Percentiles rank a stretch among this genome's conserved stretches.
Evolutionary conservation across 2,113 vertebrate species (phyloP).

Genomic region (Thalassoma bifasciatum): DNA sequence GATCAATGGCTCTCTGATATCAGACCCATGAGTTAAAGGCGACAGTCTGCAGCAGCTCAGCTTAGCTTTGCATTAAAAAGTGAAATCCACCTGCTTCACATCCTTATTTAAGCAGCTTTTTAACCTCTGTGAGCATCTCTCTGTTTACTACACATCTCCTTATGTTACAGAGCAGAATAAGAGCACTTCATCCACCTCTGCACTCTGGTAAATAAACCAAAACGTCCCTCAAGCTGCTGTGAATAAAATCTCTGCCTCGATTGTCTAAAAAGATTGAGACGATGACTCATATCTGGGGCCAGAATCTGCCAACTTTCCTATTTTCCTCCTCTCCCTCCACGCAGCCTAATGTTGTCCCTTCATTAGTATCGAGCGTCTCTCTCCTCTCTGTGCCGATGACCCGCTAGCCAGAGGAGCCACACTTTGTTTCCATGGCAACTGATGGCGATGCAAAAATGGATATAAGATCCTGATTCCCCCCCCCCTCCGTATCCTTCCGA

Average conservation of each 20-base stretch:
- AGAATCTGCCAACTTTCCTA: neutral
- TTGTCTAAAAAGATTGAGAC: neutral
- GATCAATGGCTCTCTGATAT: no score
- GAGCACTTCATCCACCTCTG: no score
- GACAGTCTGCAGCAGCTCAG: no score
- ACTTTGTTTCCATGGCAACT: slow-evolving; percentile 51
- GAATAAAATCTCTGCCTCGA: neutral
- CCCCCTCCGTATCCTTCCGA: slow-evolving; percentile 1
- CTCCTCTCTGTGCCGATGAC: slow-evolving; percentile 3
- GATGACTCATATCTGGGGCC: neutral
- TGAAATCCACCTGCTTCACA: no score
- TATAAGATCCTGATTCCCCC: slow-evolving; percentile 27
- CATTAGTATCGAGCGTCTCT: slow-evolving; percentile 4
- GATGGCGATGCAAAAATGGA: slow-evolving; percentile 16
- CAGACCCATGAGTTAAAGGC: no score
- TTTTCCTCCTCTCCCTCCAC: slow-evolving; percentile 3
- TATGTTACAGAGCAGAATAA: no score
- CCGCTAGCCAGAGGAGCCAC: neutral
- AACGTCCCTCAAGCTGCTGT: neutral
- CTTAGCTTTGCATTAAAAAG: no score
- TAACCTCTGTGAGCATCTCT: no score
- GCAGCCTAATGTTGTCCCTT: neutral
- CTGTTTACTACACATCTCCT: no score
- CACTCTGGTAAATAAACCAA: neutral
- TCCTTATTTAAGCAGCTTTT: no score